Evolutionary conservation across 1,140 invertebrate genomes (phyloP).

Genomic region (Drosophila azteca): DNA sequence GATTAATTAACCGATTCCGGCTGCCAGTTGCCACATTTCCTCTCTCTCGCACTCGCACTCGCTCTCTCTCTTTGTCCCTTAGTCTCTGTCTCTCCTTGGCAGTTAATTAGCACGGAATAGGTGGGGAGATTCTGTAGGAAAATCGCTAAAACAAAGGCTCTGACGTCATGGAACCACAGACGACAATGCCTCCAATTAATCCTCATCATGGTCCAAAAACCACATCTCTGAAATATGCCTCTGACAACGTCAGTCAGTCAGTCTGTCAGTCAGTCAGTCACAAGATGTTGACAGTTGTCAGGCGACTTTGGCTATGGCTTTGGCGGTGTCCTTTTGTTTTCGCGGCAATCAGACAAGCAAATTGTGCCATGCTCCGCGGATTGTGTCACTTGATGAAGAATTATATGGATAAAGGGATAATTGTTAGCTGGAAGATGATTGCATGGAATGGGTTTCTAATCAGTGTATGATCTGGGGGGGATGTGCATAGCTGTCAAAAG

Average conservation of each 20-base stretch:
- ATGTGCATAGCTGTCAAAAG: not conserved
- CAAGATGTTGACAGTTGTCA: conserved; percentile 60
- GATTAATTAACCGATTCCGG: conserved; percentile 77
- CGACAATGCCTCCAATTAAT: conserved; percentile 48
- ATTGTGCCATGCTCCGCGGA: conserved; percentile 19
- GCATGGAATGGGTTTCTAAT: conserved; percentile 34
- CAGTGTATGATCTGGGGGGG: conserved; percentile 12
- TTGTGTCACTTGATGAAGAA: conserved; percentile 14
- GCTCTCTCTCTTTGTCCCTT: conserved; percentile 33
- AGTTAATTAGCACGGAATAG: conserved; percentile 64
- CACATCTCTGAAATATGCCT: conserved; percentile 24
- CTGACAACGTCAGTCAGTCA: conserved; percentile 23
- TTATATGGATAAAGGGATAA: conserved; percentile 28
- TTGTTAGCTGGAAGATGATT: conserved; percentile 24
- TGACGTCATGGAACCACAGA: conserved; percentile 48
- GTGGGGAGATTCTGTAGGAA: conserved; percentile 18
- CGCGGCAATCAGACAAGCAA: conserved; percentile 47
- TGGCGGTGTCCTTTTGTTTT: conserved; percentile 31
- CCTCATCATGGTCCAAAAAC: conserved; percentile 40
- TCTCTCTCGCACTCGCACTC: conserved; percentile 43
- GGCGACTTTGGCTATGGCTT: not conserved
- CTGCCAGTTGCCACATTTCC: conserved; percentile 76
- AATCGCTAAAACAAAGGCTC: conserved; percentile 38
- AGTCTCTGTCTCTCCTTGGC: conserved; percentile 40
- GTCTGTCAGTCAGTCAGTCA: conserved; percentile 19